Percentiles rank a stretch among this genome's conserved stretches.
phyloP scores from a whole-genome alignment of 2,113 vertebrate genomes.

The Microcebus lehilahytsara region DNA sequence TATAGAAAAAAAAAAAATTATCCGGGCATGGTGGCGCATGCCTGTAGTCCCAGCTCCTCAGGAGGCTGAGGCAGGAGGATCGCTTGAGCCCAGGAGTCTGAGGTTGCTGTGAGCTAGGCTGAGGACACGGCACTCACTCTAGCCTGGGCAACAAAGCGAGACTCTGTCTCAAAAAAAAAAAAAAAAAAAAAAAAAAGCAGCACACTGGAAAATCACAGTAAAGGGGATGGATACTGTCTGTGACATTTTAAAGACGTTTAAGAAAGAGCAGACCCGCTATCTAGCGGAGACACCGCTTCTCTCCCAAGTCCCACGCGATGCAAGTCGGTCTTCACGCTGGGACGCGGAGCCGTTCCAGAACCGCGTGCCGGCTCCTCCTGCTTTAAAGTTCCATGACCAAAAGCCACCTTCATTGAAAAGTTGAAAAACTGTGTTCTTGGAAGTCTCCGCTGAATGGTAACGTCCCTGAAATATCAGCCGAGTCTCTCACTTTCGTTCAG shows the following conservation, averaged over 20 bases:
- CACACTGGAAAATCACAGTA: neutral
- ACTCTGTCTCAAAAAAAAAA: no score
- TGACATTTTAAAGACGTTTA: neutral
- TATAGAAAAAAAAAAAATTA: no score
- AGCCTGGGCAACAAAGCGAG: no score
- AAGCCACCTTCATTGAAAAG: neutral
- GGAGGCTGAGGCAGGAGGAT: no score
- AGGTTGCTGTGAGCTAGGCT: no score
- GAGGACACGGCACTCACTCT: no score
- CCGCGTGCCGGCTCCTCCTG: neutral
- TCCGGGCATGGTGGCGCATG: no score
- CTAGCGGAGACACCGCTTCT: neutral
- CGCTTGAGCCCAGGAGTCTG: no score
- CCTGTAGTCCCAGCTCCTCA: no score
- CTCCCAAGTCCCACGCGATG: neutral
- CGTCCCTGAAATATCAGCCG: neutral
- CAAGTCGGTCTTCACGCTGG: neutral
- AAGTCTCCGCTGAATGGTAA: neutral
- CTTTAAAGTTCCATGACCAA: neutral
- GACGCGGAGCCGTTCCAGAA: neutral
- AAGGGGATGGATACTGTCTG: neutral
- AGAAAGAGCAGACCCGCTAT: no score
- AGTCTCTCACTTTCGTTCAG: neutral
- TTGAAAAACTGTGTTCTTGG: neutral
- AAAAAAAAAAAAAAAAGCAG: no score